Evolutionary conservation across 2,888 invertebrate genomes (phyloP).

Genomic region (Copidosoma aretas): DNA sequence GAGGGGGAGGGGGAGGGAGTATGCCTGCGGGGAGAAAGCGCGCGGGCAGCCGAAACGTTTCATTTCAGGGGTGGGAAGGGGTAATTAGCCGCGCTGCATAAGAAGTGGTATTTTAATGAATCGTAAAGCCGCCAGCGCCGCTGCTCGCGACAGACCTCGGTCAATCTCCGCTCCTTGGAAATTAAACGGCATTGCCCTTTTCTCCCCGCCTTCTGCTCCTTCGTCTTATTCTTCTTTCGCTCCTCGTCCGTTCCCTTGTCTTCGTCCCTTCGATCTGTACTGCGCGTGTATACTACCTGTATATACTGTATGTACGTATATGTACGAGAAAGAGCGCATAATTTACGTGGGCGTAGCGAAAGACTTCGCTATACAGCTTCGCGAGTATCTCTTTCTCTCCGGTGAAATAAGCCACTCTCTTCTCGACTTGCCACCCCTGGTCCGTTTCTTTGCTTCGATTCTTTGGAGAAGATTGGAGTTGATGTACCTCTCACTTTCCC

Average conservation of each 20-base stretch:
- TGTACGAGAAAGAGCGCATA: slow-evolving; percentile 32
- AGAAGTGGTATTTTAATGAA: slow-evolving; percentile 58
- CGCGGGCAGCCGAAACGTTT: slow-evolving; percentile 21
- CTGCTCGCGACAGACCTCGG: slow-evolving; percentile 27
- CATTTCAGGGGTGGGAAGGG: no score
- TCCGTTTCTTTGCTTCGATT: not conserved
- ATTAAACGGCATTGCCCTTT: slow-evolving; percentile 46
- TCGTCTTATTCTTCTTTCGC: slow-evolving; percentile 7
- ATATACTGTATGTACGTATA: not conserved
- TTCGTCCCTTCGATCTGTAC: not conserved
- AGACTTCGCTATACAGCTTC: slow-evolving; percentile 42
- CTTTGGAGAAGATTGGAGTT: not conserved
- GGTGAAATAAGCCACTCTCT: slow-evolving; percentile 12
- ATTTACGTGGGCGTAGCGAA: slow-evolving; percentile 43
- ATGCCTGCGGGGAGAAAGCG: slow-evolving; percentile 24
- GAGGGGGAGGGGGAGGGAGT: slow-evolving; percentile 17
- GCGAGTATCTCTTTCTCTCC: slow-evolving; percentile 7
- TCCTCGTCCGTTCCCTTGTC: not conserved
- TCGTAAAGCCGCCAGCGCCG: slow-evolving; percentile 47
- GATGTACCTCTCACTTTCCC: not conserved
- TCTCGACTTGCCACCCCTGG: not conserved
- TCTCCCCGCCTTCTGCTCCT: slow-evolving; percentile 10
- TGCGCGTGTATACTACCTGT: no score
- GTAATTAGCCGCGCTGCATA: slow-evolving; percentile 56
- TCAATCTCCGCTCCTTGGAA: slow-evolving; percentile 50